These are phyloP conservation scores for Aphrocallistes beatrix DNA, from an alignment of 37 sponge, comb jelly and placozoan genomes.

Conservation along the genomic window DNA sequence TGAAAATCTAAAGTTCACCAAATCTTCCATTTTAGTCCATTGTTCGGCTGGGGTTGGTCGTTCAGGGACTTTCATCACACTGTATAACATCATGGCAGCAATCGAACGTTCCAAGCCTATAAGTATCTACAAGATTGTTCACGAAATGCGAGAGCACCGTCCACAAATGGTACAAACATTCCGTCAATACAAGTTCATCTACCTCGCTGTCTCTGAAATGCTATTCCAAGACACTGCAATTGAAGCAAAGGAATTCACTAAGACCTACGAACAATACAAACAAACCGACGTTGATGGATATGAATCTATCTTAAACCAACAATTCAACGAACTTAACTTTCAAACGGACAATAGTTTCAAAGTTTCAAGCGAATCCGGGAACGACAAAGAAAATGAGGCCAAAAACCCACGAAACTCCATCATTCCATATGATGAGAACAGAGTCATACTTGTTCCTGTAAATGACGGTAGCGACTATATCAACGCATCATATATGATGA, in stretches of 20 bases:
- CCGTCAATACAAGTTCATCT: slow-evolving; percentile 6
- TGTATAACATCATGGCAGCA: not conserved
- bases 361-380: not conserved
- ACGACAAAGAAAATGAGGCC: not conserved
- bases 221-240: not conserved
- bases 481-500: not conserved
- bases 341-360: not conserved
- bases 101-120: not conserved
- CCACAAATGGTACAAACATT: slow-evolving; percentile 13
- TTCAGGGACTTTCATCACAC: not conserved
- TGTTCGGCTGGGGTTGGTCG: slow-evolving; percentile 7
- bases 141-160: not conserved
- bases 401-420: not conserved
- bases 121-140: not conserved
- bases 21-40: not conserved
- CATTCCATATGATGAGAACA: not conserved
- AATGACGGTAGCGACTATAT: not conserved
- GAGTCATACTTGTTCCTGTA: not conserved
- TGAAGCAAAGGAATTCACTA: not conserved
- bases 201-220: not conserved
- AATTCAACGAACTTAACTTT: slow-evolving; percentile 2
- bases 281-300: not conserved
- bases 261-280: not conserved
- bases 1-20: not conserved
- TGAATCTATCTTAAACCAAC: slow-evolving; percentile 1